phyloP scores from a whole-genome alignment of 2,888 invertebrate species.

The Tipula confusa region DNA sequence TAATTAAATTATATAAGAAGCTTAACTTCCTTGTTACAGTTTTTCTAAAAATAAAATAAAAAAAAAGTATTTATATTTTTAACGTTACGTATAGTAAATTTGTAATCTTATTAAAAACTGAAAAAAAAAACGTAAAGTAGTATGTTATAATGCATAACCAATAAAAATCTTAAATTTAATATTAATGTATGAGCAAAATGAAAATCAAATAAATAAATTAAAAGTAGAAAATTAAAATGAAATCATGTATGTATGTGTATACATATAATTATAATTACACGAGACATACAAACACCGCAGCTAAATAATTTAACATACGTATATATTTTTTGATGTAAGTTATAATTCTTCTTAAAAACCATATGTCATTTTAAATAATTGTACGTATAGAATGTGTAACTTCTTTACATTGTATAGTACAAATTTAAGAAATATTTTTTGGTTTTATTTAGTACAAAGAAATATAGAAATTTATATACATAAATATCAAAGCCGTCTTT shows the following conservation, averaged over 20 bases:
- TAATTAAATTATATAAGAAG: background rate
- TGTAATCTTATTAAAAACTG: constrained; percentile 13
- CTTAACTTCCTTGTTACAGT: background rate
- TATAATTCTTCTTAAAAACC: background rate
- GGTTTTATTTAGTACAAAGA: too few relatives aligned
- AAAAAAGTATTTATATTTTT: background rate
- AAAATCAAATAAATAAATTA: background rate
- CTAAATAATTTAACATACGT: background rate
- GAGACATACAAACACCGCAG: background rate
- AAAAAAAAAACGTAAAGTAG: background rate
- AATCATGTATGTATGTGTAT: too few relatives aligned
- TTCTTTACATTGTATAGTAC: background rate
- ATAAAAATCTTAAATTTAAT: background rate
- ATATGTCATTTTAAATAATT: background rate
- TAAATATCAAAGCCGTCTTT: too few relatives aligned
- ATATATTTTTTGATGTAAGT: too few relatives aligned
- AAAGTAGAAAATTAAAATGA: background rate
- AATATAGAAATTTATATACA: too few relatives aligned
- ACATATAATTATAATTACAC: background rate
- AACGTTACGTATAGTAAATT: background rate
- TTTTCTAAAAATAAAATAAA: background rate
- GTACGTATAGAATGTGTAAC: background rate
- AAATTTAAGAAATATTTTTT: too few relatives aligned
- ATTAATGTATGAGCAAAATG: background rate
- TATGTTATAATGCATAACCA: background rate